Base-by-base conservation (phyloP, 2,797 vertebrate genomes). In the Dromococcyx pavoninus region DNA sequence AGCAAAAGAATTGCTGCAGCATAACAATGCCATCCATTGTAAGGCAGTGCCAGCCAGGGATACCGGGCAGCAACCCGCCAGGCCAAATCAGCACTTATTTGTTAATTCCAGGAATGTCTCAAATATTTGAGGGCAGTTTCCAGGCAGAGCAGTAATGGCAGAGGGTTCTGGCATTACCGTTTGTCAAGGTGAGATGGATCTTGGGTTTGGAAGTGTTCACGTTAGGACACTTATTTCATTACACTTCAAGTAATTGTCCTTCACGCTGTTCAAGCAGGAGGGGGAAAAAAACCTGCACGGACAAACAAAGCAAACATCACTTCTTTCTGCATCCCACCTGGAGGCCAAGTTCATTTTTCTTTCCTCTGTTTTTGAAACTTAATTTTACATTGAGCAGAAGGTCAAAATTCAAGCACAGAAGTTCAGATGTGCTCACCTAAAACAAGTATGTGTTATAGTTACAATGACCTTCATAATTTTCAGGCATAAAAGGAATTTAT, bases 31-130 rank as follows among this genome's bases (percentile, higher is more conserved):
- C 94, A 62, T 87, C 64, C 89, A 95, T 97, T 98, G 96, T 98
- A 94, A 96, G 82, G 74, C 93, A 87, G 84, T 96, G 92, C 94
- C 93, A 97, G 91, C 71, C 79, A 93, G 70, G 94, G 86, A 96
- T 94, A 96, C 77, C 95, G 97, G 91, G 85, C 97, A 98, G 93
- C 91, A 96, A 78, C 88, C 91, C 87, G 75, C 84, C 96, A 73
- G 94, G 96, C 95, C 93, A 97, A 96, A 96, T 97, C 93, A 96
- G 94, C 89, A 91, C 54, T 91, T 91, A 94, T 58, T 96, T 97
- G 93, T 97, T 96, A 96, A 97, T 97, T 97, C 97, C 96, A 94
- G 95, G 95, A 95, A 97, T 97, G 88, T 93, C 95, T 97, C 66
- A 94, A 89, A 97, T 97, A 95, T 96, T 97, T 95, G 91, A 97